Conservation (phyloP, 2,797 vertebrate genomes). For the Halcyon smyrnensis region DNA sequence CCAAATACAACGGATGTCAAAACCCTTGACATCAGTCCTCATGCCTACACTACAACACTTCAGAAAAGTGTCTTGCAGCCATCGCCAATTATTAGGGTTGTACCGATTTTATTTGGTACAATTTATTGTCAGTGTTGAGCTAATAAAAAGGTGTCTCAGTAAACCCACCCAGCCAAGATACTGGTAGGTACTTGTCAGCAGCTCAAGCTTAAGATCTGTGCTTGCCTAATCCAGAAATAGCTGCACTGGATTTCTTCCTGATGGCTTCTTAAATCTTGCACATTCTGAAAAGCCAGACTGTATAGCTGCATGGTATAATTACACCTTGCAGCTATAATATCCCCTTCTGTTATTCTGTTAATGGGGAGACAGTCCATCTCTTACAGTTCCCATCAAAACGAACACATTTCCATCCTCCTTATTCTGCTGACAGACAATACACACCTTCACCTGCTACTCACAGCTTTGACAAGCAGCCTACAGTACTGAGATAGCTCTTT, state of each 20-base stretch:
- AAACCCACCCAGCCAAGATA: background rate
- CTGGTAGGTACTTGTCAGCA: background rate
- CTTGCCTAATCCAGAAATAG: background rate
- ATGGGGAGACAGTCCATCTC: background rate
- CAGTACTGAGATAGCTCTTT: background rate
- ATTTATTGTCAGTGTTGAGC: background rate
- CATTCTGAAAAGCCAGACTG: background rate
- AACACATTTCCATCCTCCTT: background rate
- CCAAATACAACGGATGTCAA: background rate
- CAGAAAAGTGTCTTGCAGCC: fast-evolving
- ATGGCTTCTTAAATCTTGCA: background rate
- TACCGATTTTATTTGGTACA: background rate
- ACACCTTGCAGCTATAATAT: background rate
- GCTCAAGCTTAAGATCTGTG: background rate
- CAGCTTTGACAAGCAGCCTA: background rate
- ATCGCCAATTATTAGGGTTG: background rate
- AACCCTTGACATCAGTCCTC: background rate
- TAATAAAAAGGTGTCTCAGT: background rate
- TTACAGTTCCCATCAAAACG: background rate
- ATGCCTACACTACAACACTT: fast-evolving
- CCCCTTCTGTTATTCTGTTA: background rate
- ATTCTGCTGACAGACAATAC: background rate
- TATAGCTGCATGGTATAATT: background rate
- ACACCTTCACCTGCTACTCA: background rate
- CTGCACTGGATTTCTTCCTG: background rate